Evolutionary conservation across 1,140 invertebrate species (phyloP), one percentile per base, ranked within the genome.

Genomic region (Ylistrum balloti): DNA sequence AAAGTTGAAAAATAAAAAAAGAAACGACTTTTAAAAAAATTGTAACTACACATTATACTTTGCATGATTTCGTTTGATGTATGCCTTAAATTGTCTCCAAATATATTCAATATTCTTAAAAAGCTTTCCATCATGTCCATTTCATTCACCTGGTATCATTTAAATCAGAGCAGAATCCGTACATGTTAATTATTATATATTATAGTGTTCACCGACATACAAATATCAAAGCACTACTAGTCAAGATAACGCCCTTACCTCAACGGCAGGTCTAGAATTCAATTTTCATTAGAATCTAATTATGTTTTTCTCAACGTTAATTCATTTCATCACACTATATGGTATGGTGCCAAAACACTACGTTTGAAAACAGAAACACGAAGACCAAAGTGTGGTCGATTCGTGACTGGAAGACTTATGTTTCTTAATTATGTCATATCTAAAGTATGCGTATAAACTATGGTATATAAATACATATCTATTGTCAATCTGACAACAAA

Each of bases 381-480:
- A 13, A 45, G 41, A 17, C 10, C 22, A 22, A 28, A 11, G 22
- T 28, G 22, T 28, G n/a, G 56, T 22, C 22, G 56, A 28, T 2
- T 74, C 56, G 56, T 74, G 56, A 74, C 56, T 5, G 22, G 56
- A n/a, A 20, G 9, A 28, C n/a, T 28, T 74, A 74, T 1, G 0
- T 74, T 17, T 74, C 56, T 74, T 45, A 74, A 74, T 74, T 74
- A 74, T 74, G 22, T 74, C 56, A 74, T 56, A 56, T 56, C 20
- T 20, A 74, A n/a, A 3, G 0, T 28, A 28, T 28, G 0, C 22
- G 56, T 74, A n/a, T 74, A 74, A 28, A 45, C 41, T 45, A 38
- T 17, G 9, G 41, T 17, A 74, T 74, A 74, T 74, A n/a, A 28
- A 74, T 45, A 74, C n/a, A 74, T 28, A 74, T 74, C 2, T 28